Base-by-base conservation (phyloP, 2,113 vertebrate species). In the Heterotis niloticus region DNA sequence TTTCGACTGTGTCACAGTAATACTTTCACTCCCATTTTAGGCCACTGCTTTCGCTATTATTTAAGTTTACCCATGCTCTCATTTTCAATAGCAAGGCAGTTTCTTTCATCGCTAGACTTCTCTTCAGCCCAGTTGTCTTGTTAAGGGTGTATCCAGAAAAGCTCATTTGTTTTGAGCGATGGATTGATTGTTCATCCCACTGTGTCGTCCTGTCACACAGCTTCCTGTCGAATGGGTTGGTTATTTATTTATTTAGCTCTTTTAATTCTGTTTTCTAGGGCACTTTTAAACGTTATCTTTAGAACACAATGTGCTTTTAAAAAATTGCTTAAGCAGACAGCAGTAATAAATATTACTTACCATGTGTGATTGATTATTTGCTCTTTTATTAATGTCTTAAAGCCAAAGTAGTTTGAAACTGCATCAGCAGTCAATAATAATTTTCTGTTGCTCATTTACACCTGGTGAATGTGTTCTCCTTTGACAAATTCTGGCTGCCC, bases 401-500 rank as follows among this genome's bases (percentile, higher is more conserved):
- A 62, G 20, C 14, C 59, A 62, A 62, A 62, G 34, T 4, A 44
- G 20, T 62, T 62, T 62, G 3, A 62, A 62, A 62, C 20, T 1
- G 23, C 23, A 14, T 57, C 54, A 16, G 26, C 12, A 18, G 13
- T 51, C 76, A 80, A 81, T 83, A 75, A 83, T 80, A 84, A 82
- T 78, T 85, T 83, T 71, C 18, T 62, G 59, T 79, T 77, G 79
- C 73, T 79, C 81, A 76, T 86, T 73, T 81, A 79, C 86, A 83
- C 28, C 26, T 64, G 54, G 62, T 2, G 5, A 80, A 73, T 81
- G 82, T 81, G 62, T 75, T 62, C 20, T 62, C 56, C 74, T 75
- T 66, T 66, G 64, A 66, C 23, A 24, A 24, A 66, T 66, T 66
- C 11, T 5, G 23, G 1, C 64, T 23, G 18, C 29, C 2, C 18